phyloP scores from a whole-genome alignment of 2,797 vertebrate genomes.

The Eulemur rubriventer region DNA sequence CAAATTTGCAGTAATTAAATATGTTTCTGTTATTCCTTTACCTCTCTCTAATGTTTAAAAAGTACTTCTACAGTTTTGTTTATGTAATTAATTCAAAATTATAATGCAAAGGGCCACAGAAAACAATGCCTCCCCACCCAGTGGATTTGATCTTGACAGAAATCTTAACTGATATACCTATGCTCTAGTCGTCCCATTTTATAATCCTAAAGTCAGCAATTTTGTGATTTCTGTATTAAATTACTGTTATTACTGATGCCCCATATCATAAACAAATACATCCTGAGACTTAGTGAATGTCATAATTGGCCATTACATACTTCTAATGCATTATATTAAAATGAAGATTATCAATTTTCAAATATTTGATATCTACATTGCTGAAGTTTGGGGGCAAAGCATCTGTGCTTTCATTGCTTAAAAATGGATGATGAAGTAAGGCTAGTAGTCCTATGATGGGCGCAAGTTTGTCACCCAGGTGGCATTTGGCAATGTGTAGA shows the following conservation, averaged over 20 bases:
- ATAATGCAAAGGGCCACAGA: background rate
- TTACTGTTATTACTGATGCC: background rate
- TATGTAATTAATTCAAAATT: background rate
- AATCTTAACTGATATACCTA: background rate
- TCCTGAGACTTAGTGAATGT: background rate
- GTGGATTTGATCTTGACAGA: background rate
- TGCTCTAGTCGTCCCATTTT: background rate
- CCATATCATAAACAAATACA: background rate
- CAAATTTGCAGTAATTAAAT: slow-evolving; percentile 28
- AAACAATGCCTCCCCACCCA: background rate
- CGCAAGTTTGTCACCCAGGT: background rate
- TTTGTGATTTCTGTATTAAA: background rate
- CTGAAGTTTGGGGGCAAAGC: background rate
- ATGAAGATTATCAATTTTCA: background rate
- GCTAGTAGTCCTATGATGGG: background rate
- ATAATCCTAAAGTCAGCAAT: background rate
- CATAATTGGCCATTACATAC: background rate
- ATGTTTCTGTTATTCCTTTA: background rate
- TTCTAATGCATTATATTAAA: background rate
- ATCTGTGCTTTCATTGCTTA: background rate
- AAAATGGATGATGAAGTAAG: background rate
- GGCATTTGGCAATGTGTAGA: background rate
- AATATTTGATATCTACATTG: background rate
- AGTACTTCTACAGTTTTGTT: background rate
- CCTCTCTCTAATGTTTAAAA: background rate